These are phyloP conservation scores for Drosophila anomalipes DNA, from an alignment of 2,888 invertebrate species.

Conservation along the genomic window DNA sequence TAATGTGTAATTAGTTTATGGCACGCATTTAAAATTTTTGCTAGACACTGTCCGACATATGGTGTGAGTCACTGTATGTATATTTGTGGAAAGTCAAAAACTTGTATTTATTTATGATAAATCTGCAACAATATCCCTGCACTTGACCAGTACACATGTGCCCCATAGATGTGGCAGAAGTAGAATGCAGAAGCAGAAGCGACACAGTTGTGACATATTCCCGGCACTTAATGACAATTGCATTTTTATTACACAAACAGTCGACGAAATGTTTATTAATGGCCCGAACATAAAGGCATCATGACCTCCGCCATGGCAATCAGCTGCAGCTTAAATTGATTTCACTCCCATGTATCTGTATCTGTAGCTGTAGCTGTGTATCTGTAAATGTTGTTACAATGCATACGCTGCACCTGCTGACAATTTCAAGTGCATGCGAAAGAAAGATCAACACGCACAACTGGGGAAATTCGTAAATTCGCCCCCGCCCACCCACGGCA, in stretches of 20 bases:
- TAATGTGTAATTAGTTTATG: no score
- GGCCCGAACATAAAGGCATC: constrained; percentile 72
- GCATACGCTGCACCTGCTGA: constrained; percentile 84
- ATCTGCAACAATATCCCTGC: constrained; percentile 20
- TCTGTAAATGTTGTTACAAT: constrained; percentile 70
- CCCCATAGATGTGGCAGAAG: constrained; percentile 6
- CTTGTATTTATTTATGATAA: constrained; percentile 10
- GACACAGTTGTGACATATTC: constrained; percentile 64
- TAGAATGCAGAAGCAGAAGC: constrained; percentile 7
- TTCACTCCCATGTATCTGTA: constrained; percentile 49
- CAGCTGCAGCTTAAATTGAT: constrained; percentile 65
- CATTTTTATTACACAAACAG: constrained; percentile 82
- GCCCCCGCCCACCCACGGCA: background rate
- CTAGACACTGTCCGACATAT: no score
- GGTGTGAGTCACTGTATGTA: no score
- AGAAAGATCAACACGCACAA: constrained; percentile 72
- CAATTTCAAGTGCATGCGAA: constrained; percentile 84
- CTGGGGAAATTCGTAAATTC: constrained; percentile 62
- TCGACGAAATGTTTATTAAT: constrained; percentile 79
- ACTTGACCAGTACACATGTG: constrained; percentile 10
- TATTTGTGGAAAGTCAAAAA: constrained; percentile 2
- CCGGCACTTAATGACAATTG: constrained; percentile 80
- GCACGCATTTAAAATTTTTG: no score
- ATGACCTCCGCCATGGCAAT: constrained; percentile 50
- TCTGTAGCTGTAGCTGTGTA: constrained; percentile 36